Conservation (phyloP, 2,797 vertebrate species). For the Argya squamiceps region DNA sequence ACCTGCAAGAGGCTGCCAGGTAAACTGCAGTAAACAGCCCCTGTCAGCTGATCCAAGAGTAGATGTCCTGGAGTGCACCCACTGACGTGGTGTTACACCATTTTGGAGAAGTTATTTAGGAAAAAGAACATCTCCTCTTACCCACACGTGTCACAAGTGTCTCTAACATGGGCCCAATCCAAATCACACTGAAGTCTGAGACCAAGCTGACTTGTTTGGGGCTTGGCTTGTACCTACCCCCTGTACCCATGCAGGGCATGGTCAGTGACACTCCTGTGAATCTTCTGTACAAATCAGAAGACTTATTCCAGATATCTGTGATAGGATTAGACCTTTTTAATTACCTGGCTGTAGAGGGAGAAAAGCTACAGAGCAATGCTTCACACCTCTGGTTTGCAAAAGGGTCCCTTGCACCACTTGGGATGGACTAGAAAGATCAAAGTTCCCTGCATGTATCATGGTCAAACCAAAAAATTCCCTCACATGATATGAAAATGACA, state of each 20-base stretch:
- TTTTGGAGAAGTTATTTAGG: not conserved
- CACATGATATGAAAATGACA: not conserved
- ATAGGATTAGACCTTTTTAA: not conserved
- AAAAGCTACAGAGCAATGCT: not conserved
- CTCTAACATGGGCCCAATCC: not conserved
- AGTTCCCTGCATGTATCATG: fast-evolving
- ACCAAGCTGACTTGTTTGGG: not conserved
- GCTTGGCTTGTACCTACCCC: not conserved
- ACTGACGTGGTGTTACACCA: not conserved
- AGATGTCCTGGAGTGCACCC: not conserved
- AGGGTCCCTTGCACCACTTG: not conserved
- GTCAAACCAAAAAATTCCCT: not conserved
- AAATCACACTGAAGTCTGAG: not conserved
- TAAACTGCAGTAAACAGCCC: not conserved
- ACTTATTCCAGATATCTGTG: not conserved
- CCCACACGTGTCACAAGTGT: not conserved
- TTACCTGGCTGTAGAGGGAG: not conserved
- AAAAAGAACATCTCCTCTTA: conserved; percentile 36
- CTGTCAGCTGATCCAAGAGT: not conserved
- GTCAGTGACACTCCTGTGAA: not conserved
- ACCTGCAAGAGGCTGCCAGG: not conserved
- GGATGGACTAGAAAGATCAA: not conserved
- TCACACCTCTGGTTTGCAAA: not conserved
- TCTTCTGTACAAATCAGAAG: not conserved
- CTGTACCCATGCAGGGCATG: fast-evolving